Evolutionary conservation across 2,113 vertebrate genomes (phyloP).

Genomic region (Mola mola): DNA sequence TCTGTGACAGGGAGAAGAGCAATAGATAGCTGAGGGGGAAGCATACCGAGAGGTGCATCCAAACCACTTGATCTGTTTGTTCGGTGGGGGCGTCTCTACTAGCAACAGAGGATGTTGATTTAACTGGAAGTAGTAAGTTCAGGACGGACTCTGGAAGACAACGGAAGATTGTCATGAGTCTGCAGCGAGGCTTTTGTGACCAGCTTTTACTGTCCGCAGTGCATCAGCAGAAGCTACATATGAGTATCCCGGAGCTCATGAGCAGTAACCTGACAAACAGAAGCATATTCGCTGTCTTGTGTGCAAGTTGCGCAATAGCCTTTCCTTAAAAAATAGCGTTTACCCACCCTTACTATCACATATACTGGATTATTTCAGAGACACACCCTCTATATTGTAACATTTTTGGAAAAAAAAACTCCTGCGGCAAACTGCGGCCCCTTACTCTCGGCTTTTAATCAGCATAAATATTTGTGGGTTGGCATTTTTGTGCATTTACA

Average conservation of each 20-base stretch:
- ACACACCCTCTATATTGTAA: background rate
- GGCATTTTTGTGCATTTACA: constrained; percentile 8
- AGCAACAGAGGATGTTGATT: constrained; percentile 63
- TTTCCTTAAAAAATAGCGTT: too few species aligned
- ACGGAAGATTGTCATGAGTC: constrained; percentile 35
- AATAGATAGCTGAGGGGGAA: constrained; percentile 64
- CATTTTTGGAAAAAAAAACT: constrained; percentile 13
- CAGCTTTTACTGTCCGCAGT: constrained; percentile 18
- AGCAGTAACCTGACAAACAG: background rate
- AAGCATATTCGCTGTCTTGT: too few species aligned
- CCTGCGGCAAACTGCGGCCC: constrained; percentile 10
- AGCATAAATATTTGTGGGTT: constrained; percentile 33
- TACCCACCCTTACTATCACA: background rate
- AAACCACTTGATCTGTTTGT: constrained; percentile 77
- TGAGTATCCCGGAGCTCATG: constrained; percentile 3
- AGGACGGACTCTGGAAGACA: constrained; percentile 36
- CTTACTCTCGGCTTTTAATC: constrained; percentile 15
- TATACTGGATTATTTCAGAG: background rate
- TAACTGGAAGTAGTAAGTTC: constrained; percentile 42
- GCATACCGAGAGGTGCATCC: constrained; percentile 69
- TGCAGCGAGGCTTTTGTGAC: constrained; percentile 18
- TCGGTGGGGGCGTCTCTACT: constrained; percentile 64
- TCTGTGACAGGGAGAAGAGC: constrained; percentile 64
- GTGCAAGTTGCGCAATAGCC: too few species aligned
- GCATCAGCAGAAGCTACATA: constrained; percentile 13